Evolutionary conservation across 2,888 invertebrate species (phyloP), one percentile per base, ranked within the genome.

Genomic region (Diaprepes abbreviatus): DNA sequence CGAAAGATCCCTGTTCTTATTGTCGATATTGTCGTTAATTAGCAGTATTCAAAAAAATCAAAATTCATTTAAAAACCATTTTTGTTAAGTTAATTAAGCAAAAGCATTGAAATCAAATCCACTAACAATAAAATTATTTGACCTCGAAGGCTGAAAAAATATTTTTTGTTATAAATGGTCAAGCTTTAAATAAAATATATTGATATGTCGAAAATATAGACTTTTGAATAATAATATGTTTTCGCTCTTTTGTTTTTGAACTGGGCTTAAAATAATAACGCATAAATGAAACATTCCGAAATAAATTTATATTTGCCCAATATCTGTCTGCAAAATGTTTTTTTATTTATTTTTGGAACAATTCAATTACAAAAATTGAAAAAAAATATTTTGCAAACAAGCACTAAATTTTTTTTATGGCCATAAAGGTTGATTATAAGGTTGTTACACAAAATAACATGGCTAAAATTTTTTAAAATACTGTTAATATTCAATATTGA

Each of bases 171-270:
- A 36, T 52, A 55, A 54, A 24, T n/a, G 36, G 28, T 10, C 63
- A 10, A 16, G 45, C 55, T 55, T 19, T 38, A 10, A 54, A 55
- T 64, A 55, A 40, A 64, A 54, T 64, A 55, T 64, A 64, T 55
- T 64, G 12, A 43, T 43, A 35, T 31, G 16, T 35, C 2, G 33
- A 21, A 57, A 36, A 38, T 57, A 54, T 57, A 21, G 36, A 38
- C 38, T 57, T 38, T n/a, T 36, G 21, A 57, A 57, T 35, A 57
- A 55, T 55, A 36, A 24, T 57, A 24, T 19, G 16, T 12, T 57
- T 31, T 57, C 24, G 24, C 38, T 38, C 36, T 36, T 60, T 45
- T 60, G 60, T 60, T 60, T 38, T 33, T 60, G 59, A 59, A 31
- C 43, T 43, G 40, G 16, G 40, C 58, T 40, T 58, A 17, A 52